Percentiles rank a stretch among this genome's conserved stretches.
phyloP scores from a whole-genome alignment of 2,888 invertebrate genomes.

The Nysson spinosus region DNA sequence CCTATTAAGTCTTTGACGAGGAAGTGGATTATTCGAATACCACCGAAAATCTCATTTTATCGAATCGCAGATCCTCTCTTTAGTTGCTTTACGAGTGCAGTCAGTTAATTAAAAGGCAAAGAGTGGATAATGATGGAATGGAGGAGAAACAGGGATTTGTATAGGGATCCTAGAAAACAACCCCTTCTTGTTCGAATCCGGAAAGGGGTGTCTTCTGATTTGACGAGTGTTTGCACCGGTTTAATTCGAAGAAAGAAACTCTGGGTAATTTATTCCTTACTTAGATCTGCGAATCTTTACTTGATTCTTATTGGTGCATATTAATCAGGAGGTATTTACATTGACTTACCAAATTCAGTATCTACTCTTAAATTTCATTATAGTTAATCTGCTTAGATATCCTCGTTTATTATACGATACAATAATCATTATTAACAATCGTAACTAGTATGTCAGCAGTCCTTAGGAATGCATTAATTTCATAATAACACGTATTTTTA shows the following conservation, averaged over 20 bases:
- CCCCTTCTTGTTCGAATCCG: constrained; percentile 39
- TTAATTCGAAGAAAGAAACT: constrained; percentile 29
- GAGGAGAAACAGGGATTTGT: constrained; percentile 36
- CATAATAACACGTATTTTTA: too few species aligned
- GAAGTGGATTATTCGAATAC: constrained; percentile 51
- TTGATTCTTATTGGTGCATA: too few species aligned
- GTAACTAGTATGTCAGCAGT: too few species aligned
- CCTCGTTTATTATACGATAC: too few species aligned
- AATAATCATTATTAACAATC: too few species aligned
- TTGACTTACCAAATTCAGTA: too few species aligned
- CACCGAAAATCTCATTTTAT: constrained; percentile 41
- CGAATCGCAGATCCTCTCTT: constrained; percentile 51
- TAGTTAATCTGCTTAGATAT: too few species aligned
- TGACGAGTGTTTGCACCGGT: constrained; percentile 33
- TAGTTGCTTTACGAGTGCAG: constrained; percentile 47
- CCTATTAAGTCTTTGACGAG: constrained; percentile 41
- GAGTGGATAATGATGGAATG: constrained; percentile 6
- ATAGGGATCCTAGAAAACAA: constrained; percentile 37
- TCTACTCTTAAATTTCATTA: too few species aligned
- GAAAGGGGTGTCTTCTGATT: constrained; percentile 23
- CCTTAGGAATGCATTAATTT: too few species aligned
- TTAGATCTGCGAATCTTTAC: too few species aligned
- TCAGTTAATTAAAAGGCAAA: constrained; percentile 61
- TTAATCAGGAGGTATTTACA: too few species aligned
- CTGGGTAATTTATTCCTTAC: too few species aligned